phyloP scores from a whole-genome alignment of 2,888 invertebrate species.

The Synanthedon andrenaeformis region DNA sequence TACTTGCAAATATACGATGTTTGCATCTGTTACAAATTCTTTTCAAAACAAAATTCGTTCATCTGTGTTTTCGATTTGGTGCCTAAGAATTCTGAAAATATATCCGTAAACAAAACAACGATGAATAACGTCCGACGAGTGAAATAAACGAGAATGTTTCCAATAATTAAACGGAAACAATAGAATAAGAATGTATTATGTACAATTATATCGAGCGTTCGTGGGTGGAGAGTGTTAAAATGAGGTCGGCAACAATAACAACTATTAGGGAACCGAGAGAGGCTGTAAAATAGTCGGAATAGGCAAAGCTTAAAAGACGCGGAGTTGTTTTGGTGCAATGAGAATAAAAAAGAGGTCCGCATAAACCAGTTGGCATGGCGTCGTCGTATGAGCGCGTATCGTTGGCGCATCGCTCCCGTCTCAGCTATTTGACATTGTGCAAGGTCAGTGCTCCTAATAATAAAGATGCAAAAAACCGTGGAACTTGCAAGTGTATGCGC shows the following conservation, averaged over 20 bases:
- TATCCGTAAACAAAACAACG: background rate
- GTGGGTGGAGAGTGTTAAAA: background rate
- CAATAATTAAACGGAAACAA: background rate
- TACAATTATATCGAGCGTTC: background rate
- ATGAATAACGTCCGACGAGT: background rate
- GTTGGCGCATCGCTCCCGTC: slow-evolving; percentile 24
- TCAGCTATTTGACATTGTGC: slow-evolving; percentile 68
- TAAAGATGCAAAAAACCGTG: slow-evolving; percentile 53
- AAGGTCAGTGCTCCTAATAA: slow-evolving; percentile 69
- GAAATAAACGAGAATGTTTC: background rate
- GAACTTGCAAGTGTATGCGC: slow-evolving; percentile 24
- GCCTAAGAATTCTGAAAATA: background rate
- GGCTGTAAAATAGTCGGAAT: background rate
- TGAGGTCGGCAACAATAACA: too few species aligned
- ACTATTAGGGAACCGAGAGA: too few species aligned
- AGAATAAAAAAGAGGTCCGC: slow-evolving; percentile 13
- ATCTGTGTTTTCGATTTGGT: slow-evolving; percentile 6
- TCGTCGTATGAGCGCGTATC: slow-evolving; percentile 30
- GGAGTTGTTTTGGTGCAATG: slow-evolving; percentile 6
- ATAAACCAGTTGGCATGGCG: slow-evolving; percentile 34
- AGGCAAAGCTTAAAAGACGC: background rate
- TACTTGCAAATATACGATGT: slow-evolving; percentile 27
- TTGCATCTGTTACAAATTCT: slow-evolving; percentile 23
- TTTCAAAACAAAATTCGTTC: slow-evolving; percentile 23
- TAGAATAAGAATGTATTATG: background rate